Conservation (phyloP, 2,113 vertebrate species). For the Serinus canaria region DNA sequence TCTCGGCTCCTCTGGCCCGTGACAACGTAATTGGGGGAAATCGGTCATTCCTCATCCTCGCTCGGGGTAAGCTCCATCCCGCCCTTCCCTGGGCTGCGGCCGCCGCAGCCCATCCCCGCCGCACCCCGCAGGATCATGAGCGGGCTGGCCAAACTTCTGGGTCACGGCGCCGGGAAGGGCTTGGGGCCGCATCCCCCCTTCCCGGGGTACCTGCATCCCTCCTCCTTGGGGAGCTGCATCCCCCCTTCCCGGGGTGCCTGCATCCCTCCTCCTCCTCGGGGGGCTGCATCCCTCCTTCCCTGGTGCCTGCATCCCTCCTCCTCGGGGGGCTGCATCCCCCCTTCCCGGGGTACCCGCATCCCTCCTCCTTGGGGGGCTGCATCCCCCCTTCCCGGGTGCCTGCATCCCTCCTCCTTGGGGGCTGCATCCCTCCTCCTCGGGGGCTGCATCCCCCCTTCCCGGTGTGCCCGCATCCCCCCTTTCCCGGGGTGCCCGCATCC, state of each 20-base stretch:
- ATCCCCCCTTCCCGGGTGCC: too few species aligned
- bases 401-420: not conserved
- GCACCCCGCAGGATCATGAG: not conserved
- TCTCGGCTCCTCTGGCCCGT: not conserved
- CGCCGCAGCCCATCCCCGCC: not conserved
- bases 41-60: not conserved
- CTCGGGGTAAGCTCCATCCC: not conserved
- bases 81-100: not conserved
- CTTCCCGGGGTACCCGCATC: too few species aligned
- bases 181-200: not conserved
- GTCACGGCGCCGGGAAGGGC: not conserved
- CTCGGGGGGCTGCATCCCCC: too few species aligned
- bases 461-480: not conserved
- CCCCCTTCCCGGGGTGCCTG: not conserved
- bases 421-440: not conserved
- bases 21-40: not conserved
- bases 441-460: not conserved
- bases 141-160: constrained; percentile 33
- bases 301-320: too few species aligned
- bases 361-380: too few species aligned
- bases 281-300: not conserved
- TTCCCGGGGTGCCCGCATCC: too few species aligned
- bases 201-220: not conserved
- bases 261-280: too few species aligned
- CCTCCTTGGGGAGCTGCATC: not conserved